Evolutionary conservation across 2,888 invertebrate species (phyloP), one percentile per base, ranked within the genome.

Genomic region (Hydriomena furcata): DNA sequence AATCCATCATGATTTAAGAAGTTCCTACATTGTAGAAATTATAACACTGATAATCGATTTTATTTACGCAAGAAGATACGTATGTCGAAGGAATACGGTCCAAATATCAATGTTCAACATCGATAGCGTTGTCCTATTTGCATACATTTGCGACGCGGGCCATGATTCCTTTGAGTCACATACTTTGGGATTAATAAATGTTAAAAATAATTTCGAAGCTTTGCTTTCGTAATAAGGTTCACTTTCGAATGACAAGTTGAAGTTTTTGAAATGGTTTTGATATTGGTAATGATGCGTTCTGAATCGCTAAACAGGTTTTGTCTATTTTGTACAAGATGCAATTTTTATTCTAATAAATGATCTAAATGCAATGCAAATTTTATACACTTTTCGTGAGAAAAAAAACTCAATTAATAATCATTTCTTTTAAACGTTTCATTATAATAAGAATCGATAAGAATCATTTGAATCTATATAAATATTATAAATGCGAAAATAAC

Each of bases 281-380:
- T 58, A 65, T 64, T 62, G 63, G 71, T 81, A 82, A 84, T 82
- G 83, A 84, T 75, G 84, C 82, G 82, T 79, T 52, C 55, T 64
- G 88, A 90, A 89, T 89, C 61, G 65, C 61, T 87, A 87, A 89
- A 82, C 88, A 79, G 78, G 85, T 85, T 87, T 84, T 84, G 84
- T 83, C 84, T 87, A 82, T 76, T 86, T 81, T 66, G 74, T 82
- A 80, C 73, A 79, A 78, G 71, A 68, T 66, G 68, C 69, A 76
- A 65, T 76, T 68, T 55, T 70, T 66, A 50, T 71, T 71, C 66
- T 68, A 59, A 76, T 68, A 78, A 78, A 81, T 79, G 79, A 77
- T 81, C 73, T 64, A 63, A 54, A 60, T 59, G 54, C n/a, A 32
- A 61, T 43, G 54, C 52, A 25, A 52, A 52, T 40, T 2, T 53